Percentiles rank a stretch among this genome's conserved stretches.
Evolutionary conservation across 2,797 vertebrate species (phyloP).

Genomic region (Bradypodion pumilum): DNA sequence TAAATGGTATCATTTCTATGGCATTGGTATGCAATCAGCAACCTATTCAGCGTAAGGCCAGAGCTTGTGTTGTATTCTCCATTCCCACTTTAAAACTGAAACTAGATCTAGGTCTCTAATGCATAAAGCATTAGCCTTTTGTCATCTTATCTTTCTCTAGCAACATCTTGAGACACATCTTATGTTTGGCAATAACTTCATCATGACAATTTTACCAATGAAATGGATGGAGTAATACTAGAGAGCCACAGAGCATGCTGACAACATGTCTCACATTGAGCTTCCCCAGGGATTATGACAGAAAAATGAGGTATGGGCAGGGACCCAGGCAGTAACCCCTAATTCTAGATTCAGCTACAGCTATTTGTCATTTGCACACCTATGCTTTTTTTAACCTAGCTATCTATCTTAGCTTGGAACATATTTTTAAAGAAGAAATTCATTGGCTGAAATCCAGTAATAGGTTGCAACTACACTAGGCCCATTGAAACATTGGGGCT

Average conservation of each 20-base stretch:
- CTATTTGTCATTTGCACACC: neutral
- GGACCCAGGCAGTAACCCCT: neutral
- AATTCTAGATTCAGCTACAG: neutral
- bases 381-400: neutral
- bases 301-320: neutral
- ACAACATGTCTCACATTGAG: neutral
- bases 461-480: no score
- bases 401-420: neutral
- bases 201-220: neutral
- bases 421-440: no score
- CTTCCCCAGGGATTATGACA: neutral
- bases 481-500: no score
- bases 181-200: neutral
- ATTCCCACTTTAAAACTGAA: neutral
- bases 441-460: no score
- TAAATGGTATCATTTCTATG: neutral
- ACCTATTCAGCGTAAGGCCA: neutral
- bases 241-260: neutral
- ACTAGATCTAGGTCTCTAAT: neutral
- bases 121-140: neutral
- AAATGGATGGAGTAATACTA: neutral
- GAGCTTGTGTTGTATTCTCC: accelerated
- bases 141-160: neutral
- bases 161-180: neutral
- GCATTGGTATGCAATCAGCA: accelerated